Evolutionary conservation across 2,888 invertebrate genomes (phyloP).

Genomic region (Monopis laevigella): DNA sequence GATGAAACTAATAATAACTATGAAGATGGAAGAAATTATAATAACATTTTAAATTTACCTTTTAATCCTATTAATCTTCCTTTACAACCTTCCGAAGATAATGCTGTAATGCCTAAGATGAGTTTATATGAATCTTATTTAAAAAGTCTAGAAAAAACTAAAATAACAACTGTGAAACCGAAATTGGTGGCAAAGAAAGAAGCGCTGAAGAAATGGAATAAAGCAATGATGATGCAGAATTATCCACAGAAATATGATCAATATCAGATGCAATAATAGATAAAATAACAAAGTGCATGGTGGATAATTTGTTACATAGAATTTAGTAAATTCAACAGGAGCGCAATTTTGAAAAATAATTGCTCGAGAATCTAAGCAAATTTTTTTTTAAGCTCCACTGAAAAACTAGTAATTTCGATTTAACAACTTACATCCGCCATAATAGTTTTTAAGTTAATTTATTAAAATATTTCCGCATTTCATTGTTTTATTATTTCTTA

Average conservation of each 20-base stretch:
- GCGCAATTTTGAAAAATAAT: too few relatives aligned
- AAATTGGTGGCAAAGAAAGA: conserved; percentile 22
- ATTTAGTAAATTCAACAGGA: too few relatives aligned
- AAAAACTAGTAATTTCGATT: too few relatives aligned
- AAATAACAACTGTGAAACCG: conserved; percentile 34
- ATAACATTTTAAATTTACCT: conserved; percentile 43
- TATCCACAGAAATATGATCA: conserved; percentile 26
- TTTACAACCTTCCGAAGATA: conserved; percentile 47
- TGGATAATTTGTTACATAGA: too few relatives aligned
- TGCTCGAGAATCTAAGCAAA: too few relatives aligned
- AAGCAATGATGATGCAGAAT: conserved; percentile 27
- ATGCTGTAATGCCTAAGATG: conserved; percentile 48
- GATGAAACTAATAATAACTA: conserved; percentile 17
- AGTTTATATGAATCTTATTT: conserved; percentile 55
- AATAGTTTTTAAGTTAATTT: too few relatives aligned
- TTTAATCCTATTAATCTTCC: conserved; percentile 51
- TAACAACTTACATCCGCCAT: too few relatives aligned
- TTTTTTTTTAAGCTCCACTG: too few relatives aligned
- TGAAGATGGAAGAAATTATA: conserved; percentile 33
- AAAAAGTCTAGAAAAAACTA: conserved; percentile 33
- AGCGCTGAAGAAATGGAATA: conserved; percentile 32
- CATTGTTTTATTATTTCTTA: too few relatives aligned
- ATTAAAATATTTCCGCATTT: too few relatives aligned
- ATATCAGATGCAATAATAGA: neutral
- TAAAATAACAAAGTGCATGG: too few relatives aligned